Base-by-base conservation (phyloP, 2,113 vertebrate genomes). In the Apaloderma vittatum region DNA sequence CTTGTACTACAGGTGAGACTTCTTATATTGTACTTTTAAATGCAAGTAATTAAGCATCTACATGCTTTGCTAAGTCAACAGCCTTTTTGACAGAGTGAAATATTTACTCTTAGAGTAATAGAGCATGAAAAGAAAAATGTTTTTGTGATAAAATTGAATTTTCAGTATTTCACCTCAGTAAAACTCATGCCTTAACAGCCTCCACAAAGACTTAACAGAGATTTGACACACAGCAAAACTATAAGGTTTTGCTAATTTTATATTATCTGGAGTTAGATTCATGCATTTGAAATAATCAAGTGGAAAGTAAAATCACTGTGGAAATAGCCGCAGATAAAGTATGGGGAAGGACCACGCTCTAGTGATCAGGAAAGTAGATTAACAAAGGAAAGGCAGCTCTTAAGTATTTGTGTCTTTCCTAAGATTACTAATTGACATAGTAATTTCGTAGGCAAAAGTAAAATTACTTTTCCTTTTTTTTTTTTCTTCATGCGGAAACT, bases 311-410 rank as follows among this genome's bases (percentile, higher is more conserved):
- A 87, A 75, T 76, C 15, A 34, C 4, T 65, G 21, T 68, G 34
- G 48, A 93, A 94, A 57, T 3, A 32, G 29, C 32, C 24, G 29
- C 12, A 21, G 49, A 37, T 20, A 34, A 67, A 59, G 21, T 15
- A 66, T 1, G 15, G 19, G 11, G 32, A 88, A 58, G 36, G n/a
- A 70, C 51, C 22, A 57, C 2, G 2, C 36, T 94, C 40, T 82
- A 55, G 18, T 2, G 2, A 45, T 24, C 7, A 2, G 23, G 9
- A 65, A 77, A 61, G 24, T 0, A 32, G 4, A 62, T 11, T 29
- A 46, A 81, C 9, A 84, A 75, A 78, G 29, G 30, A 62, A 72
- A 68, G 11, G 9, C 3, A 70, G 12, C 15, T 61, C 52, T 59
- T 76, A 11, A 74, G 14, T 48, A 17, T 40, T 65, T 93, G 34